Percentiles rank a stretch among this genome's conserved stretches.
Conservation (phyloP, 2,888 invertebrate genomes). For the Nomada hirtipes region DNA sequence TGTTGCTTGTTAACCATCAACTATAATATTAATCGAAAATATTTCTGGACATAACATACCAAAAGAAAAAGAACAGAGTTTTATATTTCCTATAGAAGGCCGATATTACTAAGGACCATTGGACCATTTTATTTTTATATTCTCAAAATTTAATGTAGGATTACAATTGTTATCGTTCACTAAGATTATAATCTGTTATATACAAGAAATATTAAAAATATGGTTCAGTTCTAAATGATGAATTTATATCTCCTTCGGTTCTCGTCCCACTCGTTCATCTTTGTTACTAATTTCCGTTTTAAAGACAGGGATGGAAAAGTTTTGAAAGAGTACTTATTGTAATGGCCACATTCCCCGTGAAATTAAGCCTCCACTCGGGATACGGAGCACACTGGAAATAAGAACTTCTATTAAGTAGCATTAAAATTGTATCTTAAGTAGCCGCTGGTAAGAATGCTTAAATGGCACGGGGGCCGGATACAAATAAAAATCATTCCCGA, state of each 20-base stretch:
- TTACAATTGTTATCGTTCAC: too few relatives aligned
- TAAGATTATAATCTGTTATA: not conserved
- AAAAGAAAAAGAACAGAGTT: too few relatives aligned
- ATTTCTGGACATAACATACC: too few relatives aligned
- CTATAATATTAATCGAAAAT: too few relatives aligned
- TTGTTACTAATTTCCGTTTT: constrained; percentile 8
- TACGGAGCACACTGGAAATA: constrained; percentile 19
- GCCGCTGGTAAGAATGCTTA: constrained; percentile 31
- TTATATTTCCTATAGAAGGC: too few relatives aligned
- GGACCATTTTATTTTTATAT: too few relatives aligned
- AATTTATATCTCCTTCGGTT: not conserved
- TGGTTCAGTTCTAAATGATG: not conserved
- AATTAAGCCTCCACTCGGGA: constrained; percentile 36
- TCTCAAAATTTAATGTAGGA: too few relatives aligned
- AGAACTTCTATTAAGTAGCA: constrained; percentile 45
- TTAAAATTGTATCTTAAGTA: constrained; percentile 57
- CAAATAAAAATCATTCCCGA: not conserved
- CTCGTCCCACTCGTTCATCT: not conserved
- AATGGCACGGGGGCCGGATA: constrained; percentile 37
- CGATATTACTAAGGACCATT: too few relatives aligned
- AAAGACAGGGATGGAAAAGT: not conserved
- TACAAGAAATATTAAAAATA: not conserved
- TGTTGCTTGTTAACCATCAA: too few relatives aligned
- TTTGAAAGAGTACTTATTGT: constrained; percentile 31
- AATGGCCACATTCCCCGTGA: constrained; percentile 17